phyloP scores from a whole-genome alignment of 2,888 invertebrate genomes.

The Ligdia adustata region DNA sequence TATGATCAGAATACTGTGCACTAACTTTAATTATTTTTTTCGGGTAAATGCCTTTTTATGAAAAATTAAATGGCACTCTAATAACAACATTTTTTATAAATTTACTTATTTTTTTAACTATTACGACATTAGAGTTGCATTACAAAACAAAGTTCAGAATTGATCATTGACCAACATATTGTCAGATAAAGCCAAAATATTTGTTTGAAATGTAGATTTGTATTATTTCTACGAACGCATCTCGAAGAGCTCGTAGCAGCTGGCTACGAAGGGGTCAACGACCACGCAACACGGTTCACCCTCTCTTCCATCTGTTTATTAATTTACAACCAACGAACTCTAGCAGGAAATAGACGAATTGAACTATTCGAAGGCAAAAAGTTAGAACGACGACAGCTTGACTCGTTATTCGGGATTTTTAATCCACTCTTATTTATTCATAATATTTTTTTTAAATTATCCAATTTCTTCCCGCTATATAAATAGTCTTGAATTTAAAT shows the following conservation, averaged over 20 bases:
- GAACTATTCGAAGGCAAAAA: no score
- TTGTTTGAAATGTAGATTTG: background rate
- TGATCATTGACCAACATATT: background rate
- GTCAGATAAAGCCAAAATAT: background rate
- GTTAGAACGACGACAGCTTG: no score
- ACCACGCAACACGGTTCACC: slow-evolving; percentile 8
- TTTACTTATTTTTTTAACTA: no score
- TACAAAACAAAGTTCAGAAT: background rate
- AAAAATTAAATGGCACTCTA: background rate
- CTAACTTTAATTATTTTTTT: no score
- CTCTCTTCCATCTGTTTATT: slow-evolving; percentile 11
- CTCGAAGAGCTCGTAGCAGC: slow-evolving; percentile 11
- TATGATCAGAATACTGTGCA: no score
- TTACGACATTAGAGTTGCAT: background rate
- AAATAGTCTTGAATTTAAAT: no score
- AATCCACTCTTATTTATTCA: no score
- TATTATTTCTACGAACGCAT: background rate
- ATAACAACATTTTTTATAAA: no score
- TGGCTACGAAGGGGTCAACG: slow-evolving; percentile 11
- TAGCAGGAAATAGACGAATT: background rate
- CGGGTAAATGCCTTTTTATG: background rate
- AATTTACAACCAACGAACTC: slow-evolving; percentile 7
- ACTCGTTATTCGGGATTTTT: no score
- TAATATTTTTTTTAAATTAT: no score
- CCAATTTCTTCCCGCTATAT: no score